Conservation (phyloP, 2,797 vertebrate genomes). For the Urocyon cinereoargenteus region DNA sequence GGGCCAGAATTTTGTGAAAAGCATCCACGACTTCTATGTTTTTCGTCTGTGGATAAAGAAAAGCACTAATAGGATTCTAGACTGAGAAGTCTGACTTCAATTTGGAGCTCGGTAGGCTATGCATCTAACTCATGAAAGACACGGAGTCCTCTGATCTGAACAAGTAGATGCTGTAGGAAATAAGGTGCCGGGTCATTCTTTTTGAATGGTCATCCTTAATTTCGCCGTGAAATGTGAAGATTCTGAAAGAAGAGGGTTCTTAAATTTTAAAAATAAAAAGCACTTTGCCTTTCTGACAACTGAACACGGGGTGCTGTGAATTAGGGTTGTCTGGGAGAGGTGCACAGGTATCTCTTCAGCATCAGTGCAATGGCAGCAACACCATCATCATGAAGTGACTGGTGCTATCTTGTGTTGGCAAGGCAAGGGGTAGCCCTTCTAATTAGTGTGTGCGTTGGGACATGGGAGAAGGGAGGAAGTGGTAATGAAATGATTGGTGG, state of each 20-base stretch:
- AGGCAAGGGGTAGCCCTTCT: background rate
- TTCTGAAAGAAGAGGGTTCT: conserved; percentile 24
- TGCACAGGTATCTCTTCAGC: background rate
- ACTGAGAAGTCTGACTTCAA: background rate
- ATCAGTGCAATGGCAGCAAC: background rate
- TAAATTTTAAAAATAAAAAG: background rate
- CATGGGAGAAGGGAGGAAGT: background rate
- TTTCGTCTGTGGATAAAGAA: background rate
- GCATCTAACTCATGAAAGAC: background rate
- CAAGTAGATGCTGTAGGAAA: background rate
- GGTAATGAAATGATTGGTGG: background rate
- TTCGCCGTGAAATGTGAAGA: background rate
- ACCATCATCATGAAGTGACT: rapidly evolving
- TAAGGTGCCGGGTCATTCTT: background rate
- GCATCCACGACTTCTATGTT: background rate
- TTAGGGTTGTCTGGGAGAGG: background rate
- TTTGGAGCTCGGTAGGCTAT: background rate
- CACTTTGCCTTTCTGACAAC: background rate
- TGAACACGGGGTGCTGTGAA: background rate
- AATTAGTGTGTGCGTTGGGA: background rate
- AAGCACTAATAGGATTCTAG: background rate
- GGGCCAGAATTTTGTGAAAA: background rate
- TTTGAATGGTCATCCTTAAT: background rate
- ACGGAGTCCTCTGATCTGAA: background rate
- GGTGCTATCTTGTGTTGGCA: background rate